phyloP scores from a whole-genome alignment of 2,113 vertebrate genomes.

The Rhinoptilus africanus region DNA sequence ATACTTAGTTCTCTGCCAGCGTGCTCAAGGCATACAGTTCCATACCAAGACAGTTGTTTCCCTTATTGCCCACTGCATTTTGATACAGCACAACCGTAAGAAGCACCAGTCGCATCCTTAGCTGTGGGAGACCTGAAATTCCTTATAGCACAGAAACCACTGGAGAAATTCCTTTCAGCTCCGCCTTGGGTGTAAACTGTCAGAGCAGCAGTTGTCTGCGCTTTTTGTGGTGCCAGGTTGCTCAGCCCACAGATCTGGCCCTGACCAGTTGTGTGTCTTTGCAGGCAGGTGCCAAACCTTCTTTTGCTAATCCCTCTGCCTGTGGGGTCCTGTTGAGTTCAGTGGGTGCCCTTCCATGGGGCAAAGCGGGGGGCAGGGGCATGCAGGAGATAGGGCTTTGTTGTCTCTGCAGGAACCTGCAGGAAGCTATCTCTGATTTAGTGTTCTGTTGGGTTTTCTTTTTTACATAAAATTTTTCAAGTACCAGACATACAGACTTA shows the following conservation, averaged over 20 bases:
- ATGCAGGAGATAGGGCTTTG: neutral
- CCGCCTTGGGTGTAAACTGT: neutral
- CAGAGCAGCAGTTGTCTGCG: neutral
- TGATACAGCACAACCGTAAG: fast-evolving
- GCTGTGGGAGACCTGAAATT: neutral
- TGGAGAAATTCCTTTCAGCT: neutral
- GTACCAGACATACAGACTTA: neutral
- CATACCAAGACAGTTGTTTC: neutral
- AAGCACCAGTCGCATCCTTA: neutral
- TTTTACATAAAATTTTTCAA: neutral
- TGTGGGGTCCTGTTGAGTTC: neutral
- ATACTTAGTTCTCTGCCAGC: neutral
- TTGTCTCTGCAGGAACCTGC: neutral
- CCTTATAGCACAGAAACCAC: neutral
- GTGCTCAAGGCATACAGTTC: fast-evolving
- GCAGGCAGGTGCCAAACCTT: neutral
- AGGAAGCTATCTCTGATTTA: neutral
- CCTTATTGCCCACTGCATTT: neutral
- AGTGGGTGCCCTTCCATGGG: neutral
- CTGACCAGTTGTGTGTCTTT: neutral
- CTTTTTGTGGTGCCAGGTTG: neutral
- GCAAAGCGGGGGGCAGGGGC: neutral
- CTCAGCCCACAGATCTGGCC: neutral
- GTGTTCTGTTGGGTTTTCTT: no score
- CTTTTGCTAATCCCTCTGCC: neutral